Percentiles rank a stretch among this genome's conserved stretches.
Conservation (phyloP, 2,888 invertebrate species). For the Minunthozetes semirufus region DNA sequence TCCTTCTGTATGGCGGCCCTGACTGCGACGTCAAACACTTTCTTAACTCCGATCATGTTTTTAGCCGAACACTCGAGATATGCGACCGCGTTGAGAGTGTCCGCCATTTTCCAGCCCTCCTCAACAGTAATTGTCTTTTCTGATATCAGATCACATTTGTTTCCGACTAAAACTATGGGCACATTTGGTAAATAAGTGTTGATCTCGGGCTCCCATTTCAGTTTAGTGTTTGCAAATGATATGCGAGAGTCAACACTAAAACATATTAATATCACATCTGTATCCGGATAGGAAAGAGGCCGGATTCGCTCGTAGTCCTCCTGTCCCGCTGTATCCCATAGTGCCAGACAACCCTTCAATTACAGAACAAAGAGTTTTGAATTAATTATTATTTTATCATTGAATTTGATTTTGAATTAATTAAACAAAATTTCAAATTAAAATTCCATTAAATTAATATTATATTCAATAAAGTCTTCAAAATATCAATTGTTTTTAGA, state of each 20-base stretch:
- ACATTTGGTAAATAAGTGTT: conserved; percentile 5
- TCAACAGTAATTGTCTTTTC: conserved; percentile 46
- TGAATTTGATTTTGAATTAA: too few relatives aligned
- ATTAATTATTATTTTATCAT: background rate
- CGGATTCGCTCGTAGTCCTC: conserved; percentile 24
- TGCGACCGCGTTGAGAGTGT: conserved; percentile 13
- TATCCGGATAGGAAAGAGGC: conserved; percentile 17
- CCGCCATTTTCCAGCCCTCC: conserved; percentile 30
- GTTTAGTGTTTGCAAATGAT: conserved; percentile 20
- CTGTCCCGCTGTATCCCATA: conserved; percentile 55
- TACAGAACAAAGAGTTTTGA: background rate
- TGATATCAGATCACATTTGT: conserved; percentile 9
- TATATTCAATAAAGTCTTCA: too few relatives aligned
- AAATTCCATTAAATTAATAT: too few relatives aligned
- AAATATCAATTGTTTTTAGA: too few relatives aligned
- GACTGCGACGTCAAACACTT: conserved; percentile 15
- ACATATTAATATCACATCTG: conserved; percentile 14
- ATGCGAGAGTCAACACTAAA: conserved; percentile 27
- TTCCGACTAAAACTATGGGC: conserved; percentile 6
- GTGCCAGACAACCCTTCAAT: conserved; percentile 10
- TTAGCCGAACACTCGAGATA: conserved; percentile 25
- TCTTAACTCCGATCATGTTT: background rate
- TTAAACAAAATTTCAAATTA: too few relatives aligned
- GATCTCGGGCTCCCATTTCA: conserved; percentile 23
- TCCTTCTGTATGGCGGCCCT: conserved; percentile 10